Percentiles rank a stretch among this genome's conserved stretches.
Evolutionary conservation across 1,140 invertebrate genomes (phyloP).

Genomic region (Ectropis grisescens): DNA sequence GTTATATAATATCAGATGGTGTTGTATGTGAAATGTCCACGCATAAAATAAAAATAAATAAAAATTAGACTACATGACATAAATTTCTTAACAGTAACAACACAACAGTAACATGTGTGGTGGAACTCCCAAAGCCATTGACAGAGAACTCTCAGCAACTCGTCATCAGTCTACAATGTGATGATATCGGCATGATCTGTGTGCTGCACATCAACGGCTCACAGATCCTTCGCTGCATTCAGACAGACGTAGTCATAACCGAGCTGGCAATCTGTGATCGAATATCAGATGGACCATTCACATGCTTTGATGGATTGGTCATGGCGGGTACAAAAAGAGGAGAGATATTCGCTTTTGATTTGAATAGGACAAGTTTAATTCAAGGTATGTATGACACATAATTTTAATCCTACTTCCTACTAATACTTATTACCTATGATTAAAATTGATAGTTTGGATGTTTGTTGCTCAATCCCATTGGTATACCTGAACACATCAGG

Average conservation of each 20-base stretch:
- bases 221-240: constrained; percentile 64
- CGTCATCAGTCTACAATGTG: constrained; percentile 67
- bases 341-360: constrained; percentile 73
- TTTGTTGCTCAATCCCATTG: too few species aligned
- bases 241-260: constrained; percentile 65
- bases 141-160: constrained; percentile 56
- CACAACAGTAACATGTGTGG: constrained; percentile 49
- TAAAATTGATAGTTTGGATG: too few species aligned
- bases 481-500: too few species aligned
- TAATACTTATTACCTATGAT: too few species aligned
- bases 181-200: constrained; percentile 66
- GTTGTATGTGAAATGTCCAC: too few species aligned
- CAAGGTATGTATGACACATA: too few species aligned
- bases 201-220: constrained; percentile 70
- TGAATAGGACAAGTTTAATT: constrained; percentile 70
- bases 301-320: constrained; percentile 73
- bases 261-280: constrained; percentile 44
- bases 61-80: too few species aligned
- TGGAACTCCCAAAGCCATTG: constrained; percentile 62
- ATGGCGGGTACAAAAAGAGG: constrained; percentile 76
- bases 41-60: too few species aligned
- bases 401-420: too few species aligned
- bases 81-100: too few species aligned
- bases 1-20: too few species aligned
- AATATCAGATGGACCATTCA: constrained; percentile 52